Percentiles rank a stretch among this genome's conserved stretches.
Conservation (phyloP, 2,888 invertebrate genomes). For the Oligia fasciuncula region DNA sequence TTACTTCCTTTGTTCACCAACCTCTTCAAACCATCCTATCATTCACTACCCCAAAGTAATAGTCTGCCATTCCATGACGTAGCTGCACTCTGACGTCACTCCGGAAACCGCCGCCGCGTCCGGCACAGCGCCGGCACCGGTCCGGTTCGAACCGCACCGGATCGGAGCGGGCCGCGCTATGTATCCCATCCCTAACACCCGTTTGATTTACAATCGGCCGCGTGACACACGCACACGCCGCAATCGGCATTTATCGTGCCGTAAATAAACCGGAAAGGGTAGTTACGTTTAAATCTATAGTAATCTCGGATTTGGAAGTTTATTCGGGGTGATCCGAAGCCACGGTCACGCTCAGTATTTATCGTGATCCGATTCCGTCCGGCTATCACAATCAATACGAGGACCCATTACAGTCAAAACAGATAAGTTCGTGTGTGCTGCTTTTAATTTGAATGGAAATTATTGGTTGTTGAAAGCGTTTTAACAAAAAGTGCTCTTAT, state of each 20-base stretch:
- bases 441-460: constrained; percentile 1
- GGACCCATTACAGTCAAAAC: constrained; percentile 2
- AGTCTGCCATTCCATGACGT: constrained; percentile 40
- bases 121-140: constrained; percentile 27
- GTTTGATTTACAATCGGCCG: constrained; percentile 56
- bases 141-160: constrained; percentile 17
- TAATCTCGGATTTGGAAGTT: constrained; percentile 56
- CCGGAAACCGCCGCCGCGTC: constrained; percentile 36
- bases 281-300: constrained; percentile 60
- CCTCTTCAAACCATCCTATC: constrained; percentile 12
- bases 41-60: constrained; percentile 35
- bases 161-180: constrained; percentile 38
- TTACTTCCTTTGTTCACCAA: neutral
- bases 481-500: neutral
- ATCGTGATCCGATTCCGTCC: constrained; percentile 32
- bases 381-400: constrained; percentile 16
- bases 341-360: constrained; percentile 33
- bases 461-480: neutral
- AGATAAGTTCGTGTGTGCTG: neutral
- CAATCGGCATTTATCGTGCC: constrained; percentile 63
- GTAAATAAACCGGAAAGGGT: constrained; percentile 63
- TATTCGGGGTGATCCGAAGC: constrained; percentile 43
- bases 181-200: constrained; percentile 60
- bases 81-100: constrained; percentile 41
- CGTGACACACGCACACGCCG: constrained; percentile 61